Evolutionary conservation across 2,888 invertebrate genomes (phyloP).

Genomic region (Aphidius colemani): DNA sequence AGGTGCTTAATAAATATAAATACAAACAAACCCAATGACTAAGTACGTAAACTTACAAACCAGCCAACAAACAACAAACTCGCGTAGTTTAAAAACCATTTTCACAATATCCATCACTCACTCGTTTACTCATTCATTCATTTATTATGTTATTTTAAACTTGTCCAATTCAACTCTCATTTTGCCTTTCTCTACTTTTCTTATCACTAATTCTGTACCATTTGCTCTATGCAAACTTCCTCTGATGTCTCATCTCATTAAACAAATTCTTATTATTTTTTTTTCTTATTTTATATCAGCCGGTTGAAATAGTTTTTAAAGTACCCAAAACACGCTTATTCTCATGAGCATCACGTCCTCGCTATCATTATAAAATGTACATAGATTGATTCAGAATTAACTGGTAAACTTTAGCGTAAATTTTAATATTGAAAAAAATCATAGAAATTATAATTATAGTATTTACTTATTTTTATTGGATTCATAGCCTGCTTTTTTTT

Average conservation of each 20-base stretch:
- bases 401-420: slow-evolving; percentile 31
- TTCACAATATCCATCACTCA: slow-evolving; percentile 15
- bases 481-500: slow-evolving; percentile 10
- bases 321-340: slow-evolving; percentile 18
- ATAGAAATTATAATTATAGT: slow-evolving; percentile 20
- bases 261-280: background rate
- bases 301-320: too few species aligned
- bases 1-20: slow-evolving; percentile 27
- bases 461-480: slow-evolving; percentile 8
- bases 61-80: slow-evolving; percentile 13
- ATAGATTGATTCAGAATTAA: slow-evolving; percentile 28
- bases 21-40: background rate
- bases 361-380: slow-evolving; percentile 29
- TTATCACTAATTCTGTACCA: too few species aligned
- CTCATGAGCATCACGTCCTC: slow-evolving; percentile 29
- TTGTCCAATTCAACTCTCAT: background rate
- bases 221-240: slow-evolving; percentile 21
- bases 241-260: slow-evolving; percentile 19
- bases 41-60: slow-evolving; percentile 1
- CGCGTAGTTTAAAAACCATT: slow-evolving; percentile 26
- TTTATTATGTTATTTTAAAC: too few species aligned
- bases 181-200: too few species aligned
- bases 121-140: background rate
- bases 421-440: slow-evolving; percentile 10
- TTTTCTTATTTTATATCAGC: too few species aligned